Evolutionary conservation across 2,888 invertebrate genomes (phyloP), one percentile per base, ranked within the genome.

Genomic region (Sphecodes monilicornis): DNA sequence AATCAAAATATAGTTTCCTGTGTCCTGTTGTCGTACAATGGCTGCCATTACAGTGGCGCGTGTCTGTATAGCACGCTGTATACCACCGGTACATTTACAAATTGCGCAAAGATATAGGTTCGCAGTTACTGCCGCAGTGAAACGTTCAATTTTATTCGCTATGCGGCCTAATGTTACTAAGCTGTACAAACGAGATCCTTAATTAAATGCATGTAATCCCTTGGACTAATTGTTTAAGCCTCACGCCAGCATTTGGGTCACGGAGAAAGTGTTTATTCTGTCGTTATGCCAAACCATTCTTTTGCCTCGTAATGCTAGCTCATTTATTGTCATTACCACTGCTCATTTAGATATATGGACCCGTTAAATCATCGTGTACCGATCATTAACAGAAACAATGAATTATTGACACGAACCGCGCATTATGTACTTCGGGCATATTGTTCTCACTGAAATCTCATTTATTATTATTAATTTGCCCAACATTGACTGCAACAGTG

Each of bases 1-100:
- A 79, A 85, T 87, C 71, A 78, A 79, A 87, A 69, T 84, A 80
- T 71, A 50, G 70, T 43, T 43, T 69, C 18, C 32, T 68, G n/a
- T 32, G 29, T 66, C 22, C 29, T 0, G 11, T 41, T 66, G 60
- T 82, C 41, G 71, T 64, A 72, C 64, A 60, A 70, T 36, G 60
- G 57, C 26, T 8, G 68, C 73, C 57, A 57, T 81, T 82, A 72
- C 66, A 16, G 29, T 43, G 46, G 57, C 54, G 66, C 64, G 41
- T 43, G 76, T 84, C 72, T 70, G 16, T 66, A 13, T 60, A 68
- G 78, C 13, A 13, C 46, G 29, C 13, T 26, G 43, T n/a, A 26
- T 57, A 16, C 1, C 22, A 0, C 32, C 4, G 57, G 50, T 80
- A 68, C 83, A 79, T 77, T 75, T 77, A 74, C 78, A 88, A 88